These are phyloP conservation scores for Drosophila limbata DNA, from an alignment of 2,888 invertebrate species.

Conservation along the genomic window DNA sequence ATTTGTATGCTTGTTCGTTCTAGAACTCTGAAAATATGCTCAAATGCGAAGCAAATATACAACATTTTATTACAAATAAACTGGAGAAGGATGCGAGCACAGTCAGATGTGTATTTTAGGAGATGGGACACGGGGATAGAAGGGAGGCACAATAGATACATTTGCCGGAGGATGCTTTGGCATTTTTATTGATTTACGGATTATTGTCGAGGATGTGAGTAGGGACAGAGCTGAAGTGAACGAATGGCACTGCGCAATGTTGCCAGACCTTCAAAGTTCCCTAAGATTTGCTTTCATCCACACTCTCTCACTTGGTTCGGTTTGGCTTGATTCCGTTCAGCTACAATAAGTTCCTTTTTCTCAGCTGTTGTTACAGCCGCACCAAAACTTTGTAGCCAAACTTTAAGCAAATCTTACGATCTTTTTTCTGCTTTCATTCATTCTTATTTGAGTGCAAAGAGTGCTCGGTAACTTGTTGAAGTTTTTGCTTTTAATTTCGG, in stretches of 20 bases:
- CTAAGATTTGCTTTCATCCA: constrained; percentile 30
- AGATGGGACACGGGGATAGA: neutral
- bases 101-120: constrained; percentile 16
- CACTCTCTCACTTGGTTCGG: constrained; percentile 19
- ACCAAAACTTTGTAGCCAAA: constrained; percentile 57
- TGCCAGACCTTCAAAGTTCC: constrained; percentile 39
- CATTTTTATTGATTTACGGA: constrained; percentile 75
- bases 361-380: constrained; percentile 61
- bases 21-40: constrained; percentile 47
- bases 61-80: constrained; percentile 59
- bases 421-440: constrained; percentile 18
- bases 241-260: constrained; percentile 6
- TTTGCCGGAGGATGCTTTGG: constrained; percentile 56
- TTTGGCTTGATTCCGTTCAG: constrained; percentile 13
- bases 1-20: constrained; percentile 40
- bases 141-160: constrained; percentile 50
- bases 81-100: constrained; percentile 22
- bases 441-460: constrained; percentile 24
- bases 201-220: constrained; percentile 49
- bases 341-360: constrained; percentile 12
- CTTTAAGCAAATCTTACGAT: constrained; percentile 69
- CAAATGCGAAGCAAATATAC: constrained; percentile 44
- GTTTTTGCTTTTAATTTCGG: constrained; percentile 63
- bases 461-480: constrained; percentile 34
- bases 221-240: constrained; percentile 19